Conservation (phyloP, 2,797 vertebrate genomes). For the Discoglossus pictus region DNA sequence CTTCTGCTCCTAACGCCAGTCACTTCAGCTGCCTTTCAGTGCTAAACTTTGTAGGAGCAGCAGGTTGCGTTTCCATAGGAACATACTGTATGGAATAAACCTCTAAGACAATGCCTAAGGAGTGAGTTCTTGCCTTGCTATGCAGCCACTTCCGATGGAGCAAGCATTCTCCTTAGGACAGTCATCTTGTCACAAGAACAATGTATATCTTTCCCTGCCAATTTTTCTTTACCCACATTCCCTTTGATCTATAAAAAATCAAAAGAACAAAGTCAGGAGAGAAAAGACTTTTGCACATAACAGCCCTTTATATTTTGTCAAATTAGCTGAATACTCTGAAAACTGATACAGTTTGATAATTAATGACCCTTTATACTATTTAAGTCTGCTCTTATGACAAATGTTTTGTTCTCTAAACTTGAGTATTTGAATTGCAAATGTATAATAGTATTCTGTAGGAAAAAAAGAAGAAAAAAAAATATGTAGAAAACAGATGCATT, state of each 20-base stretch:
- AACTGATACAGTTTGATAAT: conserved; percentile 56
- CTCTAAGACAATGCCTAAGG: conserved; percentile 73
- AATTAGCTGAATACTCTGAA: conserved; percentile 56
- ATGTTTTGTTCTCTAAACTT: conserved; percentile 34
- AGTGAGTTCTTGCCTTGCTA: conserved; percentile 73
- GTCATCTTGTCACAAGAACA: conserved; percentile 86
- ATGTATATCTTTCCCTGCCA: conserved; percentile 83
- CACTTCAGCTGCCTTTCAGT: conserved; percentile 83
- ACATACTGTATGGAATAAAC: conserved; percentile 74
- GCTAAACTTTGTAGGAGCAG: conserved; percentile 81
- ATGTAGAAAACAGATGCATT: conserved; percentile 10
- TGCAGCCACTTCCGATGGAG: conserved; percentile 85
- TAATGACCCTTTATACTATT: conserved; percentile 55
- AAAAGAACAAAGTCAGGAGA: conserved; percentile 83
- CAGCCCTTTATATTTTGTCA: conserved; percentile 64
- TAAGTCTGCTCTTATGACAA: conserved; percentile 43
- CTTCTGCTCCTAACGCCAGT: conserved; percentile 81
- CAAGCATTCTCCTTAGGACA: conserved; percentile 80
- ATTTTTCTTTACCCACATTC: conserved; percentile 62
- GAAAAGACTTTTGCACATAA: conserved; percentile 67
- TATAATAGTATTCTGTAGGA: background rate
- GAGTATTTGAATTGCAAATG: conserved; percentile 24
- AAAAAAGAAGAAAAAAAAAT: background rate
- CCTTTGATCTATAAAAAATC: conserved; percentile 91
- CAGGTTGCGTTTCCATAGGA: conserved; percentile 86